Percentiles rank a stretch among this genome's conserved stretches.
Conservation (phyloP, 2,888 invertebrate species). For the Chymomyza fuscimana region DNA sequence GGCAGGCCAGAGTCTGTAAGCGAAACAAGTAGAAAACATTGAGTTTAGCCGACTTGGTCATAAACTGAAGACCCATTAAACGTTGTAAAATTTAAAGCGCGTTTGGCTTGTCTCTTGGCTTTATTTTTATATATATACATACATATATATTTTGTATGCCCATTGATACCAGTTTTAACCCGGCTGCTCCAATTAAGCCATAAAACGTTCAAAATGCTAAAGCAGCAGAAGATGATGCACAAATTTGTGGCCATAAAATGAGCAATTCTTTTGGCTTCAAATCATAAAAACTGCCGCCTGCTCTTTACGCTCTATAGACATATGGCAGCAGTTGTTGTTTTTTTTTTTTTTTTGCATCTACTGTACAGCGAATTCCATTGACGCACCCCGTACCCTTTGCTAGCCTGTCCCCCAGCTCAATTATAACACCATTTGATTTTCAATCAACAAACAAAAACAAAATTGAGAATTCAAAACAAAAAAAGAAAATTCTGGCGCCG, state of each 20-base stretch:
- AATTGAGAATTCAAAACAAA: background rate
- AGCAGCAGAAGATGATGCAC: slow-evolving; percentile 43
- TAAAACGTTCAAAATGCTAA: slow-evolving; percentile 72
- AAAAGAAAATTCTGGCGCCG: slow-evolving; percentile 5
- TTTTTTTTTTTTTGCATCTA: background rate
- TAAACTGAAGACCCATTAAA: slow-evolving; percentile 75
- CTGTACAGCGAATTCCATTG: background rate
- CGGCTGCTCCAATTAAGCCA: slow-evolving; percentile 59
- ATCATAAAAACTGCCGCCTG: slow-evolving; percentile 4
- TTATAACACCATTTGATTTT: slow-evolving; percentile 56
- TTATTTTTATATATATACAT: slow-evolving; percentile 37
- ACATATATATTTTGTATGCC: slow-evolving; percentile 41
- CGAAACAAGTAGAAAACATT: background rate
- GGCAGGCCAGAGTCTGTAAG: slow-evolving; percentile 87
- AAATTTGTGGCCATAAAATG: slow-evolving; percentile 68
- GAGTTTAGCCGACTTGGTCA: slow-evolving; percentile 31
- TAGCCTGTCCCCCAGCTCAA: slow-evolving; percentile 29
- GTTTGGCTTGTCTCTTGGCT: slow-evolving; percentile 21
- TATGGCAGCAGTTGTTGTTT: background rate
- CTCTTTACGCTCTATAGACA: background rate
- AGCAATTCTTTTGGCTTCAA: slow-evolving; percentile 30
- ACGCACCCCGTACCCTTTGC: background rate
- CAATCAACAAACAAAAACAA: slow-evolving; percentile 42
- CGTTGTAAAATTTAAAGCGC: slow-evolving; percentile 62
- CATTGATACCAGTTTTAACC: slow-evolving; percentile 5